phyloP scores from a whole-genome alignment of 2,888 invertebrate genomes.

The Smittia aterrima region DNA sequence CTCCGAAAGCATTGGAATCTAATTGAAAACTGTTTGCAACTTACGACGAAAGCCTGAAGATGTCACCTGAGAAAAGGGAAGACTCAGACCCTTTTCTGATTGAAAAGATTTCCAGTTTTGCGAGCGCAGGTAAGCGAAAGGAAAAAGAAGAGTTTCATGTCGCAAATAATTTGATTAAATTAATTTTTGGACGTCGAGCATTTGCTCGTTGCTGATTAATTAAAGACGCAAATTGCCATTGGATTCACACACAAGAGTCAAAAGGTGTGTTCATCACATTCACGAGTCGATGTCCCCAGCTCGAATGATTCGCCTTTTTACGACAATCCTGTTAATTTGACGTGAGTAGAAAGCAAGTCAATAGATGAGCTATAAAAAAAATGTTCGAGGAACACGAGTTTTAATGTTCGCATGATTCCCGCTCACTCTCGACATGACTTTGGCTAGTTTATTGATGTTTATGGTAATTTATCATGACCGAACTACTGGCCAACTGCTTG shows the following conservation, averaged over 20 bases:
- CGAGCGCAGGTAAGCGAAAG: not conserved
- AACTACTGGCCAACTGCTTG: not conserved
- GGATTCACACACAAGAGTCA: constrained; percentile 9
- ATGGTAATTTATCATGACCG: constrained; percentile 14
- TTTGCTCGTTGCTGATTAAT: constrained; percentile 33
- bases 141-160: not conserved
- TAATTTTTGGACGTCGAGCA: not conserved
- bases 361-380: constrained; percentile 9
- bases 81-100: not conserved
- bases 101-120: not conserved
- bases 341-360: not conserved
- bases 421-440: not conserved
- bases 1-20: constrained; percentile 12
- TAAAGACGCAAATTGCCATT: constrained; percentile 8
- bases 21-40: not conserved
- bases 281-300: constrained; percentile 3
- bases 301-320: not conserved
- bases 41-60: not conserved
- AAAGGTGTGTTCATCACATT: constrained; percentile 19
- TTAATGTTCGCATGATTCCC: not conserved
- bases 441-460: constrained; percentile 3
- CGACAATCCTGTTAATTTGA: not conserved
- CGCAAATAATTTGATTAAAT: constrained; percentile 6
- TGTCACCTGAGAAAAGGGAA: constrained; percentile 25
- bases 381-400: not conserved